Evolutionary conservation across 2,797 vertebrate genomes (phyloP), one percentile per base, ranked within the genome.

Genomic region (Brachymystax lenok): DNA sequence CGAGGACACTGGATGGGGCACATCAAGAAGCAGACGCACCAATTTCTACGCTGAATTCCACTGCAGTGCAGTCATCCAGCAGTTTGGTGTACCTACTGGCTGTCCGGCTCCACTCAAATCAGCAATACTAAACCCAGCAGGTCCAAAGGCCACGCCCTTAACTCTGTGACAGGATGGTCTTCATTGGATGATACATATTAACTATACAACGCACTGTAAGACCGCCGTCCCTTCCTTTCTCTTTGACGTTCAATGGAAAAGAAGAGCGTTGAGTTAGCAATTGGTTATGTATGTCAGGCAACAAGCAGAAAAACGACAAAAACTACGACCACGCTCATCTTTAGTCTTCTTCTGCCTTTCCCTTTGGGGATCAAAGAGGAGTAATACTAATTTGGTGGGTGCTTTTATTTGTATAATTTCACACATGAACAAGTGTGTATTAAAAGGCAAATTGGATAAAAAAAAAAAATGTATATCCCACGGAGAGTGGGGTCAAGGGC

Each of bases 111-210:
- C 54, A 79, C 83, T 59, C 82, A 78, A 10, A 79, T 75, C 78
- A 87, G 91, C 91, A 91, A 89, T 91, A 88, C 73, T 66, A 75
- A 83, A 86, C 51, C 40, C 8, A 8, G 13, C 8, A 5, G 8
- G 17, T 10, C 74, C 61, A 71, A 33, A 75, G 59, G 35, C 77
- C n/a, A 59, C 68, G 33, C 56, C 2, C 73, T 24, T 56, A 30
- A 10, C 50, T 56, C 69, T 28, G 33, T 59, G 68, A 56, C 17
- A 70, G 2, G 14, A 74, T 21, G 72, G 52, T 50, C 30, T 27
- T 28, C 63, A 30, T 66, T 27, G 63, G 63, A 27, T 70, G 40
- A 50, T n/a, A 7, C 17, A 28, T 19, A 24, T 24, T 30, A 28
- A 54, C 52, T 51, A 56, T 24, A 64, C 64, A 19, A 35, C 77